Conservation (phyloP, 2,113 vertebrate species). For the Phalacrocorax brasilianus region DNA sequence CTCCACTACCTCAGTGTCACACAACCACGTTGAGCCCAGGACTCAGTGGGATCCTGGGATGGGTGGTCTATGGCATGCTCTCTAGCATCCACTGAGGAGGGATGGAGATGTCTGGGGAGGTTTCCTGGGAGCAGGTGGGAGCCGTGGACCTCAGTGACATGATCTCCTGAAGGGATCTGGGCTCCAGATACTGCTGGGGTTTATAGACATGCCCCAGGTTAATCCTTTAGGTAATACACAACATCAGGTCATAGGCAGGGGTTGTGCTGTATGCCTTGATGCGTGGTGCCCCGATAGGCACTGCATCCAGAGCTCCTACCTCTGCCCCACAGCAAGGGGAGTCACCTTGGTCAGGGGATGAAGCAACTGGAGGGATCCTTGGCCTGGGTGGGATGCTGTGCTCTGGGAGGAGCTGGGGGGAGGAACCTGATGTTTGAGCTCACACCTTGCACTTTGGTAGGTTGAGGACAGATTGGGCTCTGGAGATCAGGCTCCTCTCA, state of each 20-base stretch:
- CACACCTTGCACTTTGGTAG: not conserved
- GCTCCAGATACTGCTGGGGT: not conserved
- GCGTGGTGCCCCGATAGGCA: not conserved
- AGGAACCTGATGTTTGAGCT: not conserved
- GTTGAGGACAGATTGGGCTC: not conserved
- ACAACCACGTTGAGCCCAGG: not conserved
- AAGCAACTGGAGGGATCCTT: not conserved
- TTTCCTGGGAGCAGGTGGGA: not conserved
- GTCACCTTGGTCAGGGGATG: not conserved
- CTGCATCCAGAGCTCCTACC: not conserved
- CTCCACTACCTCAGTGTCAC: not conserved
- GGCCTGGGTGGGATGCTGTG: not conserved
- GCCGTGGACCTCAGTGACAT: not conserved
- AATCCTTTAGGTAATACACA: not conserved
- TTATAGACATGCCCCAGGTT: not conserved
- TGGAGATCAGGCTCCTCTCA: not conserved
- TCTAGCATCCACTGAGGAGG: not conserved
- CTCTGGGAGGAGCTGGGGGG: not conserved
- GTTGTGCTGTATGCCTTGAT: not conserved
- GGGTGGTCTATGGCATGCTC: not conserved
- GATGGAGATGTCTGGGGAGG: not conserved
- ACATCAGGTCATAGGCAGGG: not conserved
- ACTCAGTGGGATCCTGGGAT: not conserved
- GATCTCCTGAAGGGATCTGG: not conserved
- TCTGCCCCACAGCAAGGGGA: not conserved